A percentile compares a stretch with the other conserved stretches of the same genome.
Conservation (phyloP, 2,113 vertebrate genomes). For the Lepus timidus region DNA sequence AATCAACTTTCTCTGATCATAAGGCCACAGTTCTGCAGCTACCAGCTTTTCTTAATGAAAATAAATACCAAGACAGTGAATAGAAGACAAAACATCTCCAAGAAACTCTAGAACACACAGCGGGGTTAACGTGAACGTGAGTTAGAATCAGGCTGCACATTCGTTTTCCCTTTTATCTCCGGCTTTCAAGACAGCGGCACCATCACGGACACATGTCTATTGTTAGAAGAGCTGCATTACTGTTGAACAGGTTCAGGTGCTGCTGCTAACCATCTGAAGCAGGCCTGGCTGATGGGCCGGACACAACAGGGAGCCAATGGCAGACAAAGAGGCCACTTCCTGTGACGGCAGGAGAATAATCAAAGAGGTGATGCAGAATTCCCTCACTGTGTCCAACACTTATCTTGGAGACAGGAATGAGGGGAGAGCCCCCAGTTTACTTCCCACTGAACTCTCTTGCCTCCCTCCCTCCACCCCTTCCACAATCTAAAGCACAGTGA, state of each 20-base stretch:
- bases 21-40: constrained; percentile 63
- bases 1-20: constrained; percentile 63
- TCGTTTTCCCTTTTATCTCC: constrained; percentile 79
- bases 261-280: constrained; percentile 77
- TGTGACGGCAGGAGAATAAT: constrained; percentile 79
- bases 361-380: constrained; percentile 73
- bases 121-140: constrained; percentile 26
- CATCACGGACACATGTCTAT: constrained; percentile 66
- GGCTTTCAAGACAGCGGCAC: constrained; percentile 70
- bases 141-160: constrained; percentile 56
- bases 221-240: constrained; percentile 81
- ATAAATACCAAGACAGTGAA: constrained; percentile 67
- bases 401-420: constrained; percentile 61
- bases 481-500: not conserved
- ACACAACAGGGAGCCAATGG: constrained; percentile 59
- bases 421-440: constrained; percentile 41
- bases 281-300: constrained; percentile 19
- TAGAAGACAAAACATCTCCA: constrained; percentile 65
- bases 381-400: constrained; percentile 5
- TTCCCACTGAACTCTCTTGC: constrained; percentile 62
- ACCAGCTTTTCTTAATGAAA: constrained; percentile 78
- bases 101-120: constrained; percentile 74
- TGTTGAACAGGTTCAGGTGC: constrained; percentile 66
- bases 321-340: constrained; percentile 78
- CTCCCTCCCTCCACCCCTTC: not conserved